Evolutionary conservation across 2,113 vertebrate genomes (phyloP), one percentile per base, ranked within the genome.

Genomic region (Oryzias javanicus): DNA sequence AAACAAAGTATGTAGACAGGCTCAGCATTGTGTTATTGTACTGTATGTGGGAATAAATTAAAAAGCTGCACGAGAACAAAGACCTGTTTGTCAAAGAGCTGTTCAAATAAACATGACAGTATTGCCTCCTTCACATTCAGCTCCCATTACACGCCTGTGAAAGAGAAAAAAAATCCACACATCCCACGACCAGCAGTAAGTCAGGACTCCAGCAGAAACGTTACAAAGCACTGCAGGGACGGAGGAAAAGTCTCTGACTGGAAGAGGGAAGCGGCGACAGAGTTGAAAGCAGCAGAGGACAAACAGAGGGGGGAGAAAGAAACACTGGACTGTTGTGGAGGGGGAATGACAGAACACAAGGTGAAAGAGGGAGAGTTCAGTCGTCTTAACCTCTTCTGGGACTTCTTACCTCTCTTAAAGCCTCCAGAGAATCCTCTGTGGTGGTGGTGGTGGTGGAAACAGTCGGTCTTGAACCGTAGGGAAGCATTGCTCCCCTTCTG

Each of bases 51-150:
- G 64, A 71, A 49, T 35, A 55, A 46, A 64, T 58, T 48, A 65
- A 67, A 69, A 74, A 48, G 65, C 25, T 15, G 41, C 40, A 73
- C 53, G 35, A 54, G 59, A 57, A 63, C 66, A 80, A 72, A 55
- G 75, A 59, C 65, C 71, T 59, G 52, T 76, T 88, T 73, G 69
- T 82, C 64, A 71, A 72, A 49, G 80, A 74, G 47, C 82, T 88
- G 72, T 84, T 91, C 72, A 89, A 90, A 90, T 90, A 91, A 91
- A 88, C 87, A 90, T 89, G 88, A 88, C 86, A 86, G 65, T 41
- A 55, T 65, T 62, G 81, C 69, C 78, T 80, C 61, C 60, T 67
- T 60, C 75, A 61, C 60, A 41, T 41, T 55, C 60, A 57, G 81
- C 78, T 87, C 79, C 70, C 51, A 72, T 90, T 86, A 89, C 84